Evolutionary conservation across 2,113 vertebrate species (phyloP).

Genomic region (Setophaga kirtlandii): DNA sequence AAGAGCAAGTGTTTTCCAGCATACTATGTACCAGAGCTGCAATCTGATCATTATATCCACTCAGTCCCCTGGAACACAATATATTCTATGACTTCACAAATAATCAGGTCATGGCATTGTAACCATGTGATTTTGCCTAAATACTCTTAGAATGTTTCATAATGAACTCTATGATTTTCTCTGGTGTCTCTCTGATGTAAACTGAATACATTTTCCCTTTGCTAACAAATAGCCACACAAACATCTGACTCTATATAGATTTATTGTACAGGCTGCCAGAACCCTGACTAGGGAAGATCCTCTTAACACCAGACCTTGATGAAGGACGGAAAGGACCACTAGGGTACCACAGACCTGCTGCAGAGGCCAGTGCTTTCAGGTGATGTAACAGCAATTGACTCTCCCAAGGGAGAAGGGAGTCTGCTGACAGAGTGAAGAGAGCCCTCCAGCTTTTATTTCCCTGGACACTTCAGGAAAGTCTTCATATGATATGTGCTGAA

Average conservation of each 20-base stretch:
- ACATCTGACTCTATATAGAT: neutral
- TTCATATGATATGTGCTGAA: neutral
- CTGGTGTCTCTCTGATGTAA: neutral
- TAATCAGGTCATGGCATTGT: neutral
- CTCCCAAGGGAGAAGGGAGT: neutral
- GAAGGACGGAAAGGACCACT: neutral
- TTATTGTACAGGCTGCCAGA: neutral
- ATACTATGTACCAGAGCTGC: neutral
- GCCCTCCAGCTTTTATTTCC: neutral
- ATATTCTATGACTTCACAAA: neutral
- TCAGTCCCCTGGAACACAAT: neutral
- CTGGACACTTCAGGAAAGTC: neutral
- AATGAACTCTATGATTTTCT: neutral
- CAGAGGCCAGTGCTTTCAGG: neutral
- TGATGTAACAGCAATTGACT: neutral
- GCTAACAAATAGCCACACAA: neutral
- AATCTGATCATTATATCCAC: neutral
- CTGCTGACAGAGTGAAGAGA: neutral
- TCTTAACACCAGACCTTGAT: rapidly evolving
- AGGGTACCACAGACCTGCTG: neutral
- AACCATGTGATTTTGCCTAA: neutral
- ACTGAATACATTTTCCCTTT: neutral
- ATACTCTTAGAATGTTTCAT: neutral
- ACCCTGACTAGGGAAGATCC: neutral
- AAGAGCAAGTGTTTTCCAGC: neutral